These are phyloP conservation scores for Palloptera scutellata DNA, from an alignment of 2,888 invertebrate genomes.

Conservation along the genomic window DNA sequence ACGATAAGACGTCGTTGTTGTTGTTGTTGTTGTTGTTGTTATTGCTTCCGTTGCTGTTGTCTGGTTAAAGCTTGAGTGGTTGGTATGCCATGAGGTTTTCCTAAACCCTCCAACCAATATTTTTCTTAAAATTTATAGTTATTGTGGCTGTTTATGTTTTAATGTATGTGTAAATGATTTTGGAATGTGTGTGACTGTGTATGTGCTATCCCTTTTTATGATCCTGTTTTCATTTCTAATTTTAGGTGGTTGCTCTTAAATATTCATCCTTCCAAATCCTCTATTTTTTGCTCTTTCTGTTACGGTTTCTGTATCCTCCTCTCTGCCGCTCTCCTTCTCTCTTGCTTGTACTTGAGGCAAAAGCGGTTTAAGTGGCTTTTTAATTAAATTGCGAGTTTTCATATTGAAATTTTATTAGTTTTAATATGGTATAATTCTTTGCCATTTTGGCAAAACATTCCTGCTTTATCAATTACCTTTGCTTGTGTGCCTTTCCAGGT, in stretches of 20 bases:
- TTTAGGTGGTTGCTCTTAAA: constrained; percentile 16
- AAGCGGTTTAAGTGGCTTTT: constrained; percentile 45
- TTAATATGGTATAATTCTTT: constrained; percentile 27
- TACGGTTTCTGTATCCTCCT: background rate
- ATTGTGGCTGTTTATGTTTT: constrained; percentile 40
- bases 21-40: too few species aligned
- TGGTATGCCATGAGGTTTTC: constrained; percentile 18
- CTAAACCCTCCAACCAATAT: background rate
- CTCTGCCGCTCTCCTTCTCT: background rate
- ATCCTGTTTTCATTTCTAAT: constrained; percentile 30
- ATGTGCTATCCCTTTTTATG: constrained; percentile 31
- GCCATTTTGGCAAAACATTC: constrained; percentile 4
- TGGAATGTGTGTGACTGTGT: constrained; percentile 25
- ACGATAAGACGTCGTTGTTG: too few species aligned
- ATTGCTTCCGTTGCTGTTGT: too few species aligned
- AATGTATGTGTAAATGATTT: too few species aligned
- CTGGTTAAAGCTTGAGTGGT: constrained; percentile 2
- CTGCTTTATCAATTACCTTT: constrained; percentile 45
- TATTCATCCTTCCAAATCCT: background rate
- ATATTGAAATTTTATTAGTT: constrained; percentile 41
- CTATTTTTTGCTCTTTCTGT: too few species aligned
- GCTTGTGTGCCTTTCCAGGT: constrained; percentile 54
- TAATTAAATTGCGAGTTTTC: constrained; percentile 42
- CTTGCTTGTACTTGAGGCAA: constrained; percentile 7
- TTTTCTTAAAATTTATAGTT: constrained; percentile 48